phyloP scores from a whole-genome alignment of 2,888 invertebrate species.

The Boloria selene region DNA sequence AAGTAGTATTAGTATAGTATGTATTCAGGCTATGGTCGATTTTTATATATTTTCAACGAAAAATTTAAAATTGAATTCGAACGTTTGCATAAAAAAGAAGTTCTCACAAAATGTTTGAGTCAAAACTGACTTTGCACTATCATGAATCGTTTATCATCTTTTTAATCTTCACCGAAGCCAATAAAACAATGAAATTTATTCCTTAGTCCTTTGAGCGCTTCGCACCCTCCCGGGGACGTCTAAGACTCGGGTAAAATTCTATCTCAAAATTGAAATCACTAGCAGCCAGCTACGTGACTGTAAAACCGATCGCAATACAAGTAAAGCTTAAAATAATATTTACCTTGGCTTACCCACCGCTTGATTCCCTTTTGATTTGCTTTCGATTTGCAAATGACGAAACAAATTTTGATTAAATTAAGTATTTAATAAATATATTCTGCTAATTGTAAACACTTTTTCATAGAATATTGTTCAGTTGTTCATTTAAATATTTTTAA shows the following conservation, averaged over 20 bases:
- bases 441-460: too few relatives aligned
- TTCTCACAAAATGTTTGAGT: background rate
- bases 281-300: conserved; percentile 67
- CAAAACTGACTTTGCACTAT: background rate
- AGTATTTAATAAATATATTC: too few relatives aligned
- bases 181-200: conserved; percentile 25
- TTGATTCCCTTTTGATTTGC: conserved; percentile 50
- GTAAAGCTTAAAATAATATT: conserved; percentile 71
- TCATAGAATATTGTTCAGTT: too few relatives aligned
- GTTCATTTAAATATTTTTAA: too few relatives aligned
- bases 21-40: too few relatives aligned
- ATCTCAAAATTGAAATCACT: conserved; percentile 72
- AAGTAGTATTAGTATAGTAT: too few relatives aligned
- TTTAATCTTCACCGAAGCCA: background rate
- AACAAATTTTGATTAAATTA: conserved; percentile 23
- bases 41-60: too few relatives aligned
- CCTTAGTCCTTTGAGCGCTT: conserved; percentile 15
- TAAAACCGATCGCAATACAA: conserved; percentile 65
- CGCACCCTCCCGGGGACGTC: conserved; percentile 44
- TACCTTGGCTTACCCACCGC: conserved; percentile 63
- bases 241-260: conserved; percentile 54
- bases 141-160: conserved; percentile 6
- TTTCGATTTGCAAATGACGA: conserved; percentile 70
- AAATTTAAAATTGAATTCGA: too few relatives aligned
- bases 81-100: too few relatives aligned